A percentile compares a stretch with the other conserved stretches of the same genome.
Conservation (phyloP, 2,888 invertebrate species). For the Linhomoeus sp. region DNA sequence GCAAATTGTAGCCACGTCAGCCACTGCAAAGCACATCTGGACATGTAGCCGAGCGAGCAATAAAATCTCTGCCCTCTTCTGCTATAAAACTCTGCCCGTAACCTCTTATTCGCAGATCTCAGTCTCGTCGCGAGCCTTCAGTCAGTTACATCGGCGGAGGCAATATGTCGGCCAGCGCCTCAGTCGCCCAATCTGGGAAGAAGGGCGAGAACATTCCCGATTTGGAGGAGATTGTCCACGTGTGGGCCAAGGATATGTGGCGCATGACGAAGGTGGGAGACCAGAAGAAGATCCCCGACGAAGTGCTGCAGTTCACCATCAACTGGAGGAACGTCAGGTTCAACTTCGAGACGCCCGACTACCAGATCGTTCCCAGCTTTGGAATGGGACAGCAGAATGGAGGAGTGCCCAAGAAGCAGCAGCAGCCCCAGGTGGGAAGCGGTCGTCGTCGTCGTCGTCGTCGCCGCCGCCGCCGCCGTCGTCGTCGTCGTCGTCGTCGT, state of each 20-base stretch:
- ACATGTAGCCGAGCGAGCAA: too few relatives aligned
- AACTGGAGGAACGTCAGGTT: conserved; percentile 30
- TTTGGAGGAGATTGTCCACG: conserved; percentile 26
- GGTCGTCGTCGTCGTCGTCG: not conserved
- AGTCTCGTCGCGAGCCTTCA: too few relatives aligned
- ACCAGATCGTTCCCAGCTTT: conserved; percentile 7
- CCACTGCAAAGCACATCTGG: too few relatives aligned
- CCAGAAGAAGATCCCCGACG: conserved; percentile 20
- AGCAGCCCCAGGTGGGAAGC: not conserved
- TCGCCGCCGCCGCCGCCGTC: not conserved
- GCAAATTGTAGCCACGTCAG: too few relatives aligned
- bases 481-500: not conserved
- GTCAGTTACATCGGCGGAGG: too few relatives aligned
- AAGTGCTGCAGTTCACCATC: conserved; percentile 25
- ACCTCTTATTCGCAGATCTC: too few relatives aligned
- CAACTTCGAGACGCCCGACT: conserved; percentile 22
- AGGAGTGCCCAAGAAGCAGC: conserved; percentile 2
- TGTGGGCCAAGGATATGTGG: conserved; percentile 30
- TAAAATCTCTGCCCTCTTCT: too few relatives aligned
- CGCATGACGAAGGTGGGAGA: conserved; percentile 25
- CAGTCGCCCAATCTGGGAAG: too few relatives aligned
- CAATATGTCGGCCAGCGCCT: too few relatives aligned
- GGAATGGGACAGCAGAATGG: too few relatives aligned
- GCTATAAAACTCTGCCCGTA: too few relatives aligned
- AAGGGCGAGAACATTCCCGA: conserved; percentile 12